phyloP scores from a whole-genome alignment of 1,140 invertebrate species.

The Latrodectus geometricus region DNA sequence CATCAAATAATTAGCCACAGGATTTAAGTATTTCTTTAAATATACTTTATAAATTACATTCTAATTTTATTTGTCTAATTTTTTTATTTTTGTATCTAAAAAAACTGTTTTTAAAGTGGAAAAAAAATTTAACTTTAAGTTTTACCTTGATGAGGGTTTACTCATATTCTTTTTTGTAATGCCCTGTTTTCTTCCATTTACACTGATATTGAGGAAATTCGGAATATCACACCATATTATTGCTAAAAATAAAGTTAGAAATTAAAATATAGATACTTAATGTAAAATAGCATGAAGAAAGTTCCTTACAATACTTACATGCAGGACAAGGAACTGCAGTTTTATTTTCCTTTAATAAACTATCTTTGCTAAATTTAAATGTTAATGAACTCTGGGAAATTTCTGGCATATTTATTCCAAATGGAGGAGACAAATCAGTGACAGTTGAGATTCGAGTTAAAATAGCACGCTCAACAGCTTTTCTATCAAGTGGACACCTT shows the following conservation, averaged over 20 bases:
- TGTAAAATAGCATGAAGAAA: background rate
- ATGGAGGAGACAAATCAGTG: conserved; percentile 57
- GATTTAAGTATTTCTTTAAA: too few species aligned
- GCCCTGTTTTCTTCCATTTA: conserved; percentile 84
- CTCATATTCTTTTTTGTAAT: conserved; percentile 79
- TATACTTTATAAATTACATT: too few species aligned
- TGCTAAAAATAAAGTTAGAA: conserved; percentile 25
- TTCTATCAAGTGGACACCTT: conserved; percentile 75
- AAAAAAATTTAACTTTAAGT: background rate
- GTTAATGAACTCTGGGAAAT: conserved; percentile 66
- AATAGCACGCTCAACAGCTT: conserved; percentile 77
- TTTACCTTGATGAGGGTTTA: conserved; percentile 67
- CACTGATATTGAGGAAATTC: conserved; percentile 76
- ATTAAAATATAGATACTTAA: background rate
- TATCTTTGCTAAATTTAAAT: conserved; percentile 66
- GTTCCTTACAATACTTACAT: conserved; percentile 16
- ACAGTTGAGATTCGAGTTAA: conserved; percentile 64
- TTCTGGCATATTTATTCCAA: conserved; percentile 65
- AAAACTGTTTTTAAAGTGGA: too few species aligned
- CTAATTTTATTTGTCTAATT: too few species aligned
- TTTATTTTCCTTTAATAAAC: background rate
- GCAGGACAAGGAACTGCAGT: conserved; percentile 23
- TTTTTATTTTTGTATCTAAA: too few species aligned
- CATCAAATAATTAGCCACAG: too few species aligned
- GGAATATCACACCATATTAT: conserved; percentile 65